Conservation (phyloP, 2,797 vertebrate species). For the Gastrophryne carolinensis region DNA sequence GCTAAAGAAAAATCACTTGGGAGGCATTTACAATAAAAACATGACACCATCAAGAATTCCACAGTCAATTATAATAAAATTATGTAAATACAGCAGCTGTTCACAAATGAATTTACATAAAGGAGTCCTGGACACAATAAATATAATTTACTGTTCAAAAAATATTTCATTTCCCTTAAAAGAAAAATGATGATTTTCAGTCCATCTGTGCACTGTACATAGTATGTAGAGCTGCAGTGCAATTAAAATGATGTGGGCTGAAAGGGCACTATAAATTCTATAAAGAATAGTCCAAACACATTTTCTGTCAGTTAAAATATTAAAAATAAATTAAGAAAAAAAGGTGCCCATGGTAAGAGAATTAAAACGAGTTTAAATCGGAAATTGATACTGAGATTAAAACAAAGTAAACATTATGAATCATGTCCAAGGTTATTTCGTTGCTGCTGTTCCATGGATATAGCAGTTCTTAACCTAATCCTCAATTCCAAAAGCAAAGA, state of each 20-base stretch:
- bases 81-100: slow-evolving; percentile 58
- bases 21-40: slow-evolving; percentile 56
- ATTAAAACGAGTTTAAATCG: slow-evolving; percentile 61
- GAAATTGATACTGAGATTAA: slow-evolving; percentile 61
- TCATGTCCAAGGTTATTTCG: slow-evolving; percentile 59
- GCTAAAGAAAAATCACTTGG: no score
- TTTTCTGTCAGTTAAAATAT: slow-evolving; percentile 64
- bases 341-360: slow-evolving; percentile 53
- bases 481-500: slow-evolving; percentile 55
- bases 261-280: neutral
- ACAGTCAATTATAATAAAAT: slow-evolving; percentile 57
- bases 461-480: slow-evolving; percentile 58
- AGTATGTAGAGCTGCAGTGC: slow-evolving; percentile 57
- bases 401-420: slow-evolving; percentile 52
- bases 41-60: slow-evolving; percentile 51
- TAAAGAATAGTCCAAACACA: slow-evolving; percentile 60
- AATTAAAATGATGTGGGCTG: slow-evolving; percentile 57
- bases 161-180: slow-evolving; percentile 58
- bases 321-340: slow-evolving; percentile 59
- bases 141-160: slow-evolving; percentile 66
- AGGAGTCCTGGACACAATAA: slow-evolving; percentile 68
- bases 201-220: slow-evolving; percentile 64
- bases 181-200: slow-evolving; percentile 51
- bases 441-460: slow-evolving; percentile 64
- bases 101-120: slow-evolving; percentile 66